Conservation (phyloP, 2,113 vertebrate genomes). For the Ahaetulla prasina region DNA sequence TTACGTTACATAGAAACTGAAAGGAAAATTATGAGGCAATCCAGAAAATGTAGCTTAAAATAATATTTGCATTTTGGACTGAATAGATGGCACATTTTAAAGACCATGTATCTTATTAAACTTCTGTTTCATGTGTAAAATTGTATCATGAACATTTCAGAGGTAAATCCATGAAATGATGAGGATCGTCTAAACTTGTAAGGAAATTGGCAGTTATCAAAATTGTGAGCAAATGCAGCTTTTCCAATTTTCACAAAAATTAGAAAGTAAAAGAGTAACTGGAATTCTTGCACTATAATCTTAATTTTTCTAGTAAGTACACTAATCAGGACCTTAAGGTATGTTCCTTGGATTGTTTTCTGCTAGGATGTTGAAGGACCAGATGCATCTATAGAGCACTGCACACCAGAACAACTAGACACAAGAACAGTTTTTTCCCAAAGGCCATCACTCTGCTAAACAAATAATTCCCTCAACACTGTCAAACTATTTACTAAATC, state of each 20-base stretch:
- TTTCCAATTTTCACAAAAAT: background rate
- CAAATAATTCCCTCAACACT: no score
- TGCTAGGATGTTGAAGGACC: background rate
- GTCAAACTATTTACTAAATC: no score
- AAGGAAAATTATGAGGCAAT: background rate
- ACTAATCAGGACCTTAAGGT: background rate
- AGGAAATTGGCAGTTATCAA: background rate
- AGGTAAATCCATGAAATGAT: background rate
- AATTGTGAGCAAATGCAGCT: background rate
- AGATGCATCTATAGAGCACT: no score
- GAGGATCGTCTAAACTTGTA: background rate
- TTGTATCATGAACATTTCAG: background rate
- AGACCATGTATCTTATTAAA: background rate
- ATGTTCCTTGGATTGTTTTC: background rate
- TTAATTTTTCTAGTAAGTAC: background rate
- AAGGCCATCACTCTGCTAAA: no score
- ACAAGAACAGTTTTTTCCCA: no score
- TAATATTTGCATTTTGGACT: background rate
- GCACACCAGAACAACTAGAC: no score
- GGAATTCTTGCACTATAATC: background rate
- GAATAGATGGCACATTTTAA: background rate
- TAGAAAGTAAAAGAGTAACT: background rate
- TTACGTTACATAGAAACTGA: background rate
- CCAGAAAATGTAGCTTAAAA: background rate
- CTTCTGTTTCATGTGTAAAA: background rate